phyloP scores from a whole-genome alignment of 2,797 vertebrate genomes.

The Adrianichthys oophorus region DNA sequence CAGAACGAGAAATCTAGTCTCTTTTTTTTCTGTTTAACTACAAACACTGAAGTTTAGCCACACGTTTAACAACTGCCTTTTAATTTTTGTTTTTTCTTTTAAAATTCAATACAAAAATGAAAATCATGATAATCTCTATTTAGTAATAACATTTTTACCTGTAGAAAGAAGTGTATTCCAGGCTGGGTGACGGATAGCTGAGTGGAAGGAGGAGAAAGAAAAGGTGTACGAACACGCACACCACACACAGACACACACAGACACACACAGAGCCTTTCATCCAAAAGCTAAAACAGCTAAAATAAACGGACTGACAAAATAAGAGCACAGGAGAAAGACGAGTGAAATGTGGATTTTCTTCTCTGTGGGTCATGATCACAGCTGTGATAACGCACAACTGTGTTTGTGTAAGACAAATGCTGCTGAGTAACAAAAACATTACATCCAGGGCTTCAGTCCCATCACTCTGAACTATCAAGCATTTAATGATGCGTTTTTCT shows the following conservation, averaged over 20 bases:
- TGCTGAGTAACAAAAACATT: slow-evolving; percentile 1
- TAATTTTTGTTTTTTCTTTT: slow-evolving; percentile 79
- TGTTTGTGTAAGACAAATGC: slow-evolving; percentile 13
- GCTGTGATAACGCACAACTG: slow-evolving; percentile 13
- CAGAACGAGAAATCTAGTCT: slow-evolving; percentile 75
- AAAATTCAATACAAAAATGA: slow-evolving; percentile 86
- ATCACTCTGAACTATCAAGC: slow-evolving; percentile 28
- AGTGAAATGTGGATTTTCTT: slow-evolving; percentile 56
- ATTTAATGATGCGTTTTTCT: slow-evolving; percentile 27
- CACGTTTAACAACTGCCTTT: slow-evolving; percentile 87
- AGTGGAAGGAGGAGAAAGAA: background rate
- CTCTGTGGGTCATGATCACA: slow-evolving; percentile 1
- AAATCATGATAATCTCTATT: slow-evolving; percentile 72
- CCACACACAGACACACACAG: background rate
- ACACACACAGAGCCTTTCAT: slow-evolving; percentile 13
- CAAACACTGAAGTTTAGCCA: slow-evolving; percentile 91
- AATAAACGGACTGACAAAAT: slow-evolving; percentile 40
- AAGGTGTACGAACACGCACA: slow-evolving; percentile 14
- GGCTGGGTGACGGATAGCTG: slow-evolving; percentile 61
- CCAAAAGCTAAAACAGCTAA: slow-evolving; percentile 50
- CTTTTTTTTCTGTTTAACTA: slow-evolving; percentile 82
- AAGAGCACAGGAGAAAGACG: slow-evolving; percentile 33
- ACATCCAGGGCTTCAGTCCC: slow-evolving; percentile 31
- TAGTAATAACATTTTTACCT: slow-evolving; percentile 69
- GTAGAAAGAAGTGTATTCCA: slow-evolving; percentile 81